phyloP scores from a whole-genome alignment of 35 echinoderm and acorn worm genomes.

The Lytechinus pictus region DNA sequence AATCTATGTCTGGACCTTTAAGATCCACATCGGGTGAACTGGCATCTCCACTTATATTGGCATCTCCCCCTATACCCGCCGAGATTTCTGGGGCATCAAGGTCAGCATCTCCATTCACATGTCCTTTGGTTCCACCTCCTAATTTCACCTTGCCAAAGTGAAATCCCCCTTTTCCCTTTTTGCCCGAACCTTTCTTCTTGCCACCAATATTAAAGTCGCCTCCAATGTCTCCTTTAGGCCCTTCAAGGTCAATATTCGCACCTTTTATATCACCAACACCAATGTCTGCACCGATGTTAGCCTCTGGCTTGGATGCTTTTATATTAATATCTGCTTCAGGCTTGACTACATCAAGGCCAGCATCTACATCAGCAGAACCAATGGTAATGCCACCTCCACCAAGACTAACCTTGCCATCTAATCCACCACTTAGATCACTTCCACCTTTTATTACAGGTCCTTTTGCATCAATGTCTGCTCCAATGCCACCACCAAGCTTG shows the following conservation, averaged over 20 bases:
- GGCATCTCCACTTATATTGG: constrained; percentile 39
- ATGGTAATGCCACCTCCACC: constrained; percentile 36
- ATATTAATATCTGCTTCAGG: constrained; percentile 70
- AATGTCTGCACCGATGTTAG: constrained; percentile 60
- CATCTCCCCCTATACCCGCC: constrained; percentile 30
- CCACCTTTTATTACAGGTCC: not conserved
- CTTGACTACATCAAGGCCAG: constrained; percentile 53
- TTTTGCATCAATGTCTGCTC: not conserved
- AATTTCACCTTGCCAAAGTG: constrained; percentile 57
- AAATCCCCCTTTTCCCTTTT: constrained; percentile 63
- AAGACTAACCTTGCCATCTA: constrained; percentile 19
- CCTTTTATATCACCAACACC: constrained; percentile 56
- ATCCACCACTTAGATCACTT: not conserved
- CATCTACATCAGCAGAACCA: constrained; percentile 16
- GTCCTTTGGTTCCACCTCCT: constrained; percentile 16
- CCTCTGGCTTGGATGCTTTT: constrained; percentile 64
- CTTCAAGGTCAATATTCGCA: constrained; percentile 54
- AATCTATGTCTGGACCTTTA: constrained; percentile 51
- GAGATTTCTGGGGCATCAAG: constrained; percentile 5
- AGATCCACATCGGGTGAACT: constrained; percentile 62
- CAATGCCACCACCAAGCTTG: not conserved
- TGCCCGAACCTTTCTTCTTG: constrained; percentile 68
- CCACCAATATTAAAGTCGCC: constrained; percentile 48
- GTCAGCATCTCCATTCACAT: constrained; percentile 46
- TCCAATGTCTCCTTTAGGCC: constrained; percentile 46